Percentiles rank a stretch among this genome's conserved stretches.
Conservation (phyloP, 1,140 invertebrate species). For the Leptopilina boulardi region DNA sequence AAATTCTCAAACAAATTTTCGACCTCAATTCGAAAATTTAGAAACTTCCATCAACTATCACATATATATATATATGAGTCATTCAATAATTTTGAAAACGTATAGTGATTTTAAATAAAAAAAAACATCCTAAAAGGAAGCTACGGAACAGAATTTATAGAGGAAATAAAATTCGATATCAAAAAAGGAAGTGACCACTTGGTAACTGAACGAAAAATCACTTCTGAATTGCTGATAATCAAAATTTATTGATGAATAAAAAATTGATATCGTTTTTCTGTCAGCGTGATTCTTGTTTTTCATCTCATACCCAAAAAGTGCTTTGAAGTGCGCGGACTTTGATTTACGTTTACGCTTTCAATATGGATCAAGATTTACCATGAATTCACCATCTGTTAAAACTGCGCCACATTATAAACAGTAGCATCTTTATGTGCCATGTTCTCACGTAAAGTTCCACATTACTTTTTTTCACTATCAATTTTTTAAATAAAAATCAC, state of each 20-base stretch:
- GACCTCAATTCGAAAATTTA: no score
- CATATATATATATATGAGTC: no score
- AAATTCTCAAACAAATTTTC: neutral
- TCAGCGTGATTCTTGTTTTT: neutral
- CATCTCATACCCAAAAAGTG: neutral
- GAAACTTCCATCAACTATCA: no score
- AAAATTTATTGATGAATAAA: neutral
- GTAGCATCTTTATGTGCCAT: constrained; percentile 3
- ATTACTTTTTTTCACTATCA: no score
- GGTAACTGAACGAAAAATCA: neutral
- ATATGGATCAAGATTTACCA: neutral
- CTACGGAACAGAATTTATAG: no score
- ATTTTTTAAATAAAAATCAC: no score
- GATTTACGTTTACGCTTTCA: constrained; percentile 9
- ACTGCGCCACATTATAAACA: neutral
- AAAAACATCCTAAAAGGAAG: no score
- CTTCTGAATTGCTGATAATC: neutral
- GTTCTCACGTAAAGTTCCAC: constrained; percentile 1
- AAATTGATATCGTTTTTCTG: neutral
- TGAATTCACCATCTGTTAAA: neutral
- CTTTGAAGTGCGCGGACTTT: constrained; percentile 1
- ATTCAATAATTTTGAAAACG: no score
- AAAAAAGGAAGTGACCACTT: neutral
- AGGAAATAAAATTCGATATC: no score
- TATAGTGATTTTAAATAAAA: no score